These are phyloP conservation scores for Osmerus eperlanus DNA, from an alignment of 2,113 vertebrate genomes.

Conservation along the genomic window DNA sequence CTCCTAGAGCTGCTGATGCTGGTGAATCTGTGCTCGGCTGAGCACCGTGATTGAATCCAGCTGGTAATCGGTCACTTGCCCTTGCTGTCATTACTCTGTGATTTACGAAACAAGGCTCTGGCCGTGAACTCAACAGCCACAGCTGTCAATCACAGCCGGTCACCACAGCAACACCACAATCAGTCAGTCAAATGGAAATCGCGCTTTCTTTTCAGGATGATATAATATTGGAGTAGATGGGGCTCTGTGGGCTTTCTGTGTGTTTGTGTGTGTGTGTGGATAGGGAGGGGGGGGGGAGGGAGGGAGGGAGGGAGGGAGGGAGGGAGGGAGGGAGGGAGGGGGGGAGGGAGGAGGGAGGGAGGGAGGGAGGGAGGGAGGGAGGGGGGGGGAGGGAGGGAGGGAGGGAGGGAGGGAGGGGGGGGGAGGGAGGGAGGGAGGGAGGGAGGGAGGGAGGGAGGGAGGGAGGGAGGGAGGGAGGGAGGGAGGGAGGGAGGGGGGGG, in stretches of 20 bases:
- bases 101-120: conserved; percentile 7
- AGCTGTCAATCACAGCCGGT: conserved; percentile 2
- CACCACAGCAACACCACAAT: not conserved
- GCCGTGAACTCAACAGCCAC: conserved; percentile 1
- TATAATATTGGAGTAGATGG: too few species aligned
- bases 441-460: not conserved
- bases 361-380: too few species aligned
- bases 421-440: too few species aligned
- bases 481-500: conserved; percentile 6
- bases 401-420: too few species aligned
- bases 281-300: too few species aligned
- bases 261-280: not conserved
- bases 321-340: conserved; percentile 31
- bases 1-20: conserved; percentile 40
- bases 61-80: not conserved
- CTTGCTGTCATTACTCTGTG: conserved; percentile 4
- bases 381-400: too few species aligned
- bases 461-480: conserved; percentile 23
- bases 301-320: conserved; percentile 16
- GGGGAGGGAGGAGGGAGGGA: not conserved
- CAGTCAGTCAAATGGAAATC: too few species aligned
- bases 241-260: not conserved
- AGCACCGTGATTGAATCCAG: conserved; percentile 25
- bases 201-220: too few species aligned
- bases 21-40: conserved; percentile 44